phyloP scores from a whole-genome alignment of 2,797 vertebrate genomes.

The Phoebastria nigripes region DNA sequence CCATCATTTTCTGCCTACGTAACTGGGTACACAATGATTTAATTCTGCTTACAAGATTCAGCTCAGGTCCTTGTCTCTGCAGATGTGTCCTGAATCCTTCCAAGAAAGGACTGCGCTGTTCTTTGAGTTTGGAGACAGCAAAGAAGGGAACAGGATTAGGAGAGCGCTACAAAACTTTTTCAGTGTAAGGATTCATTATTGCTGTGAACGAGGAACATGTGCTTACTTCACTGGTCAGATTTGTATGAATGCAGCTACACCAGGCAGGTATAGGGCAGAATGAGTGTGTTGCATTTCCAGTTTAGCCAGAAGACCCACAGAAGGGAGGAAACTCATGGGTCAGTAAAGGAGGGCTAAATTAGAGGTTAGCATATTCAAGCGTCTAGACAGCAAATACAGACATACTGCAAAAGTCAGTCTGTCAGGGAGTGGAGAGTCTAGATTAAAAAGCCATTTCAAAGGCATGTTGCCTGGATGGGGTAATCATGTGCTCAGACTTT shows the following conservation, averaged over 20 bases:
- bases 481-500: constrained; percentile 63
- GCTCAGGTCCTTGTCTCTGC: neutral
- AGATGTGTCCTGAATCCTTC: neutral
- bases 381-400: constrained; percentile 68
- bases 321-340: constrained; percentile 60
- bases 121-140: neutral
- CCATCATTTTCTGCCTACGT: neutral
- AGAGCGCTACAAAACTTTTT: neutral
- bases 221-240: constrained; percentile 31
- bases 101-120: neutral
- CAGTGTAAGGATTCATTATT: neutral
- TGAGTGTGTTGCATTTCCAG: constrained; percentile 57
- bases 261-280: constrained; percentile 29
- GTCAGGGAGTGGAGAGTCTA: constrained; percentile 65
- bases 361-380: constrained; percentile 66
- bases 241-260: constrained; percentile 17
- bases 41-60: neutral
- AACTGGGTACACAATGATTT: neutral
- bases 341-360: constrained; percentile 66
- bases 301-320: constrained; percentile 65
- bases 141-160: neutral
- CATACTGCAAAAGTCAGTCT: constrained; percentile 62
- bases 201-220: neutral
- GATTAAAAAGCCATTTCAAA: constrained; percentile 69
- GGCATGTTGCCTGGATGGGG: constrained; percentile 54